Evolutionary conservation across 1,140 invertebrate species (phyloP), one percentile per base, ranked within the genome.

Genomic region (Spodoptera frugiperda): DNA sequence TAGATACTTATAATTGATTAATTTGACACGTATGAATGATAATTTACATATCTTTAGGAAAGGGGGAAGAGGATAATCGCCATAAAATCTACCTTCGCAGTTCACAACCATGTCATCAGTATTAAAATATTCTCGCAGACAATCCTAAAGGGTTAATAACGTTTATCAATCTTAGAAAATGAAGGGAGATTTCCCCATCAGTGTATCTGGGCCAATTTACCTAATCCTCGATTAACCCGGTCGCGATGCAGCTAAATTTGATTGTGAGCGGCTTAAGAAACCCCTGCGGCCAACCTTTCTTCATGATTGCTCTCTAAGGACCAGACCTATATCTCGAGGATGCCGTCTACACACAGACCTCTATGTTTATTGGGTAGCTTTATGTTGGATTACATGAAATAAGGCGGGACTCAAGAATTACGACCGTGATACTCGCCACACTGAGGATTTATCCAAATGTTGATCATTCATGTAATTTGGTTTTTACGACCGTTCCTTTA

Each of bases 181-280:
- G 72, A 63, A 53, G 55, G 46, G 33, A 54, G 49, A 54, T 63
- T 73, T 72, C 57, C 74, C 78, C 74, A 79, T 79, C 73, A 75
- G 67, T 63, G 75, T 79, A 79, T 79, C 72, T 68, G 65, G 59
- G 73, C 65, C 76, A 78, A 82, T 79, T 82, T 79, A 79, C 68
- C 74, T 82, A 78, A 78, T 79, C 78, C 68, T 72, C 78, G 75
- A 78, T 76, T 79, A 79, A 79, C 78, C 78, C 67, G 49, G 74
- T 65, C 61, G 80, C 75, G 78, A 78, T 82, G 76, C 78, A 77
- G 72, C 73, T 77, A 79, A 82, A 82, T 82, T 82, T 77, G 76
- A 82, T 82, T 82, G 63, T 79, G 75, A 61, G 77, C 70, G 67
- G 63, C 65, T 78, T 81, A 78, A 75, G 71, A 63, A 82, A 57